Evolutionary conservation across 2,797 vertebrate species (phyloP).

Genomic region (Somateria mollissima): DNA sequence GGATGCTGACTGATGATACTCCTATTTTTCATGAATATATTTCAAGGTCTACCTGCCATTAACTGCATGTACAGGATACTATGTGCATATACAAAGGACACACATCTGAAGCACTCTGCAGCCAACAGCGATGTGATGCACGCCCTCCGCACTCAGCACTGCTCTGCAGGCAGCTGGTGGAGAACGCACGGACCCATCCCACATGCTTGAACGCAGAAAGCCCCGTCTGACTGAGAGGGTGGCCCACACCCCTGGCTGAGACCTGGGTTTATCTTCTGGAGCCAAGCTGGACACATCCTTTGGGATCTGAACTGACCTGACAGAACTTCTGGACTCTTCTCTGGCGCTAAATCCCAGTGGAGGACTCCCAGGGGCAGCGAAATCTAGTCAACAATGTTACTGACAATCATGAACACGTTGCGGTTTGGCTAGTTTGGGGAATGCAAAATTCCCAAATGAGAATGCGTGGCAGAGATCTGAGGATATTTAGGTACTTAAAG

Average conservation of each 20-base stretch:
- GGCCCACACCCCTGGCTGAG: background rate
- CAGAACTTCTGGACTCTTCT: background rate
- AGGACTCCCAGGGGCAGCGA: background rate
- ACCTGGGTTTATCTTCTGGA: background rate
- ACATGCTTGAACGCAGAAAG: fast-evolving
- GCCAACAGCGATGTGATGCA: background rate
- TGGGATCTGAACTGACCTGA: background rate
- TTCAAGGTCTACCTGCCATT: background rate
- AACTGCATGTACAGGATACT: background rate
- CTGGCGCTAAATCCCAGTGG: background rate
- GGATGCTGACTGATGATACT: background rate
- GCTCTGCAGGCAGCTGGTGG: background rate
- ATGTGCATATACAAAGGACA: background rate
- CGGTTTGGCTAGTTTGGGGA: background rate
- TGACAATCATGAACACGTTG: background rate
- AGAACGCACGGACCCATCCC: background rate
- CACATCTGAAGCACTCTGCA: background rate
- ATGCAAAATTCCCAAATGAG: background rate
- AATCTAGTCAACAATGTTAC: background rate
- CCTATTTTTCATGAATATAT: background rate
- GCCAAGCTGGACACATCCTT: background rate
- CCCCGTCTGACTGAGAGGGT: background rate
- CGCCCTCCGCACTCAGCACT: fast-evolving
- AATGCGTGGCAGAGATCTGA: background rate
- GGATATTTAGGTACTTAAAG: background rate